Percentiles rank a stretch among this genome's conserved stretches.
phyloP scores from a whole-genome alignment of 2,888 invertebrate species.

The Lordiphosa andalusiaca region DNA sequence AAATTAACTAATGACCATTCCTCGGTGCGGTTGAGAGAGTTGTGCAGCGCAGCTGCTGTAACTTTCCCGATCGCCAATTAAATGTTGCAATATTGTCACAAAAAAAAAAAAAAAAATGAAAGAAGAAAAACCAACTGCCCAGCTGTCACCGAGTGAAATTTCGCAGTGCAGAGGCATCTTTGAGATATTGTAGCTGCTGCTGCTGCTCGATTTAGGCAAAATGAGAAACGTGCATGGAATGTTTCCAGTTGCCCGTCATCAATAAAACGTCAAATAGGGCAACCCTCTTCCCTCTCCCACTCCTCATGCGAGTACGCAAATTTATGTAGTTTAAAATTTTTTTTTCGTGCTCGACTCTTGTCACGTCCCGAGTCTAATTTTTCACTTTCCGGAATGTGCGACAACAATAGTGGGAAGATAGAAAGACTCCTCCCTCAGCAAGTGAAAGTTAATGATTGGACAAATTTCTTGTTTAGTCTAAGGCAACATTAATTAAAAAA shows the following conservation, averaged over 20 bases:
- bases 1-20: slow-evolving; percentile 33
- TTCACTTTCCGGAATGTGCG: slow-evolving; percentile 5
- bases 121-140: slow-evolving; percentile 6
- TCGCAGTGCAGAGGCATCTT: slow-evolving; percentile 5
- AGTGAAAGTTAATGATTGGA: slow-evolving; percentile 55
- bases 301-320: slow-evolving; percentile 39
- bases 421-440: slow-evolving; percentile 4
- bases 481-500: slow-evolving; percentile 30
- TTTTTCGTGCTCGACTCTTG: slow-evolving; percentile 38
- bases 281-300: slow-evolving; percentile 2
- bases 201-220: slow-evolving; percentile 56
- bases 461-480: slow-evolving; percentile 17
- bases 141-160: slow-evolving; percentile 14
- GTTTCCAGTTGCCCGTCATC: slow-evolving; percentile 50
- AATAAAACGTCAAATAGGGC: slow-evolving; percentile 72
- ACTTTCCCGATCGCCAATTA: slow-evolving; percentile 39
- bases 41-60: slow-evolving; percentile 9
- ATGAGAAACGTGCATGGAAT: slow-evolving; percentile 70
- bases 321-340: slow-evolving; percentile 65
- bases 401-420: slow-evolving; percentile 13
- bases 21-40: slow-evolving; percentile 1
- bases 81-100: slow-evolving; percentile 14
- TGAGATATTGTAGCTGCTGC: slow-evolving; percentile 36
- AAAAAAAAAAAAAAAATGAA: slow-evolving; percentile 8
- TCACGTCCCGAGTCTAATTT: slow-evolving; percentile 34